Conservation (phyloP, 2,888 invertebrate genomes). For the Mimas tiliae region DNA sequence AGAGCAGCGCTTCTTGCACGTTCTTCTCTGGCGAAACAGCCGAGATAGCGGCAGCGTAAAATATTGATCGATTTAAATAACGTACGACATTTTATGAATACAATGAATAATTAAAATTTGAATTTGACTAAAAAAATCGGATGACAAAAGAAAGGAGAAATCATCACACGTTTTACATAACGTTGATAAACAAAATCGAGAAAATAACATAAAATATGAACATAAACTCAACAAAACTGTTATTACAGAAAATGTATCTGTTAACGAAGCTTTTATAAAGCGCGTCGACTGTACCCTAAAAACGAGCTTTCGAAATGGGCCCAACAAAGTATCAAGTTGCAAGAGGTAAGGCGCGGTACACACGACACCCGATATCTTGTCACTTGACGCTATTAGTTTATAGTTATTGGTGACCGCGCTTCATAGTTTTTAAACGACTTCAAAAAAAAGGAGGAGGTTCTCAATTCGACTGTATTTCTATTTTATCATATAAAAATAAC, state of each 20-base stretch:
- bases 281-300: slow-evolving; percentile 29
- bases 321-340: slow-evolving; percentile 34
- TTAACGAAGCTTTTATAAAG: slow-evolving; percentile 4
- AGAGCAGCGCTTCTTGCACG: background rate
- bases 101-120: too few species aligned
- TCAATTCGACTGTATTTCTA: too few species aligned
- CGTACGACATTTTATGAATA: too few species aligned
- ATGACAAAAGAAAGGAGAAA: too few species aligned
- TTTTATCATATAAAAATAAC: too few species aligned
- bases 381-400: background rate
- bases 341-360: slow-evolving; percentile 3
- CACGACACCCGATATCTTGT: background rate
- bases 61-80: too few species aligned
- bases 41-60: too few species aligned
- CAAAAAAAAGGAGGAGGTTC: too few species aligned
- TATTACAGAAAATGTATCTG: background rate
- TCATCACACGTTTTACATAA: background rate
- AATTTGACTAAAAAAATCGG: too few species aligned
- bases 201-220: background rate
- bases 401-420: slow-evolving; percentile 1
- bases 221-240: background rate
- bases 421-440: background rate
- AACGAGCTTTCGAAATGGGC: slow-evolving; percentile 43
- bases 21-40: too few species aligned
- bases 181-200: background rate